Evolutionary conservation across 1,140 invertebrate genomes (phyloP), one percentile per base, ranked within the genome.

Genomic region (Spodoptera frugiperda): DNA sequence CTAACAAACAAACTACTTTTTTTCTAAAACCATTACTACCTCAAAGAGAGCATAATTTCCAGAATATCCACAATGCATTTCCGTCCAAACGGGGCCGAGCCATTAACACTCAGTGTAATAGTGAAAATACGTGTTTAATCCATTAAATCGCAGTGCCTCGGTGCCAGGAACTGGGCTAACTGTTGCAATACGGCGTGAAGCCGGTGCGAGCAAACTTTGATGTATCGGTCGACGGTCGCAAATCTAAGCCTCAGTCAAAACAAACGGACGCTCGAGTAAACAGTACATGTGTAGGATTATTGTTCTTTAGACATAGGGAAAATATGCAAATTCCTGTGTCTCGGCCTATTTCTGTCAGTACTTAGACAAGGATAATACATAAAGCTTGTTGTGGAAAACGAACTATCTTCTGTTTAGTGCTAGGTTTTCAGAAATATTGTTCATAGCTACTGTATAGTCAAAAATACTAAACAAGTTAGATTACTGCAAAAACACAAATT

Each of bases 81-180:
- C 57, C 57, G 57, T 19, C 33, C 17, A 39, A 61, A 61, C 33
- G 57, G 19, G 57, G 30, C n/a, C 57, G 15, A 17, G 11, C 57
- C 57, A 61, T 61, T 39, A 61, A 30, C 6, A 39, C 25, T 33
- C 14, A 30, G 14, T 19, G 61, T 65, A 21, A 48, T 65, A 46
- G 17, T 48, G 61, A 65, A 65, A 46, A 65, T 21, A 48, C 61
- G 11, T n/a, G 61, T 44, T 65, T 46, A 65, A 65, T 65, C 61
- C 39, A 48, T 63, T 65, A 21, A 65, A 14, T 11, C 39, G 15
- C n/a, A 65, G 61, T 21, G 17, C 61, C 39, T 17, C 33, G 33
- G 39, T 48, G 39, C 11, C 9, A 63, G 61, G 19, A 65, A 46
- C 61, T 48, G 15, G 61, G 61, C 61, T 65, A 48, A 65, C 61